phyloP scores from a whole-genome alignment of 2,113 vertebrate genomes.

The Sarotherodon lohbergeri region DNA sequence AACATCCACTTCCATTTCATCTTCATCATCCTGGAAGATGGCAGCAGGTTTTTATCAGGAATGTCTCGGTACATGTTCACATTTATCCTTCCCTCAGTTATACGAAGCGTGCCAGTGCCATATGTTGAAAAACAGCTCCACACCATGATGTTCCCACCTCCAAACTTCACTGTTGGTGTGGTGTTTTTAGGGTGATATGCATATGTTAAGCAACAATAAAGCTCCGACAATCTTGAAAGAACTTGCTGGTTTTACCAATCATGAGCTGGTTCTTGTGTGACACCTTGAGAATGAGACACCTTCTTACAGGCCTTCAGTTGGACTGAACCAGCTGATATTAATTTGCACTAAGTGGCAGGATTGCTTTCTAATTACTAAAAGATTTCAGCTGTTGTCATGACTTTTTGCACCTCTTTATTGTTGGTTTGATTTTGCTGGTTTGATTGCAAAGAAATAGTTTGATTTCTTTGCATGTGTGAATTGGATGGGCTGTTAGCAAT shows the following conservation, averaged over 20 bases:
- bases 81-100: not conserved
- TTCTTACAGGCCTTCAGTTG: not conserved
- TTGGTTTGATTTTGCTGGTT: too few species aligned
- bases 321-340: not conserved
- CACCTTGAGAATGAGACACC: not conserved
- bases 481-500: not conserved
- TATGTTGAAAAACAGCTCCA: not conserved
- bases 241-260: not conserved
- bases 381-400: not conserved
- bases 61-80: not conserved
- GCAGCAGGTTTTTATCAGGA: not conserved
- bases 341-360: not conserved
- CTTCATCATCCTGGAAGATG: not conserved
- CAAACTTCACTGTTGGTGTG: not conserved
- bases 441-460: not conserved
- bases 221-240: not conserved
- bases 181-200: not conserved
- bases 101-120: not conserved
- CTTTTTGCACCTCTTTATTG: not conserved
- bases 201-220: not conserved
- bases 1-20: not conserved
- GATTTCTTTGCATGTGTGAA: not conserved
- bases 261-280: not conserved
- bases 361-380: not conserved
- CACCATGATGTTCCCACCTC: not conserved